phyloP scores from a whole-genome alignment of 2,797 vertebrate genomes.

The Fistularia tabacaria region DNA sequence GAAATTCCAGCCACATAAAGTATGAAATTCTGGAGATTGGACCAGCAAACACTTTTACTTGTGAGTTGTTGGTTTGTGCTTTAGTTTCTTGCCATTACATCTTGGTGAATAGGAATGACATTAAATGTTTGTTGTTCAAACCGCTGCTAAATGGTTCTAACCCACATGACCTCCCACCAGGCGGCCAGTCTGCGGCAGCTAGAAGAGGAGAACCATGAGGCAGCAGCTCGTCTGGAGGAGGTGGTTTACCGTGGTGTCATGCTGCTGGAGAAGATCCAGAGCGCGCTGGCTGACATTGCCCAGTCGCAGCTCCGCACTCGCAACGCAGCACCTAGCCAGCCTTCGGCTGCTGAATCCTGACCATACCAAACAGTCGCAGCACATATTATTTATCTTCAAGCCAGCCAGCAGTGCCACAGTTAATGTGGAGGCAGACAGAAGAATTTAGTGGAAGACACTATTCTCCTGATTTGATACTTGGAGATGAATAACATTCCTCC shows the following conservation, averaged over 20 bases:
- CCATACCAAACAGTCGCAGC: conserved; percentile 1
- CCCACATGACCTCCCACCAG: conserved; percentile 57
- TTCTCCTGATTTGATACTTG: too few species aligned
- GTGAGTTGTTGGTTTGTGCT: too few species aligned
- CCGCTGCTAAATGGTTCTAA: not conserved
- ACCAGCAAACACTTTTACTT: too few species aligned
- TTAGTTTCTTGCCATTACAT: too few species aligned
- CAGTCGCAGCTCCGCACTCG: conserved; percentile 94
- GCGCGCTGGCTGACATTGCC: conserved; percentile 92
- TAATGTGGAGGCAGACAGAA: not conserved
- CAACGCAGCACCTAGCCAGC: conserved; percentile 79
- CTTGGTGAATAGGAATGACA: not conserved
- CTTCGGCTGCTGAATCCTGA: conserved; percentile 79
- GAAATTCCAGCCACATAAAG: too few species aligned
- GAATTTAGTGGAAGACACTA: not conserved
- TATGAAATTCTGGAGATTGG: too few species aligned
- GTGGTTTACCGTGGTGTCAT: conserved; percentile 90
- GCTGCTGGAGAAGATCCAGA: conserved; percentile 96
- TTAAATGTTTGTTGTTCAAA: not conserved
- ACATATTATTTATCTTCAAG: not conserved
- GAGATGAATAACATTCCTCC: too few species aligned
- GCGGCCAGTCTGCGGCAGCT: conserved; percentile 89
- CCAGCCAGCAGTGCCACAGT: not conserved
- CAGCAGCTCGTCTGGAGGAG: conserved; percentile 88
- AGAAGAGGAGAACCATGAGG: conserved; percentile 96